Conservation (phyloP, 1,140 invertebrate genomes). For the Procambarus virginalis region DNA sequence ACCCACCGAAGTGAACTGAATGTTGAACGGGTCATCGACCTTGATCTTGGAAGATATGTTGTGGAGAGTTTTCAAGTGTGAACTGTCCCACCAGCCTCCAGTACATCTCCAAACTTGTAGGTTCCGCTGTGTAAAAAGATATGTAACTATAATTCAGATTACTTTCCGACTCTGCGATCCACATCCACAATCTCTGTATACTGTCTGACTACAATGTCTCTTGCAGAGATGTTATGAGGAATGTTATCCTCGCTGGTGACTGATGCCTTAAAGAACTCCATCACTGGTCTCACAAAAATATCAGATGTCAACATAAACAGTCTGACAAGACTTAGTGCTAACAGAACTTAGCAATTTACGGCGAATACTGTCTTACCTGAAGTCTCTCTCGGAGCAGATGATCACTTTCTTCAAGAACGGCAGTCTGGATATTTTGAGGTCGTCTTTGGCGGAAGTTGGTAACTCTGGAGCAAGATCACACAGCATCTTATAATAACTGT, state of each 20-base stretch:
- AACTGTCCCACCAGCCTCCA: slow-evolving; percentile 70
- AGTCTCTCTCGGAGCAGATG: slow-evolving; percentile 72
- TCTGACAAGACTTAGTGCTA: too few species aligned
- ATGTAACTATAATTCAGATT: not conserved
- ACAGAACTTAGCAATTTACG: too few species aligned
- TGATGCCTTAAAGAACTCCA: too few species aligned
- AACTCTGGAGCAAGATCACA: slow-evolving; percentile 75
- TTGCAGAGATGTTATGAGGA: too few species aligned
- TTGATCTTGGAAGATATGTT: slow-evolving; percentile 6
- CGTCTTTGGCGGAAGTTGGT: slow-evolving; percentile 64
- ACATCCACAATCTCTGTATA: too few species aligned
- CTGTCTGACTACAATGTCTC: too few species aligned
- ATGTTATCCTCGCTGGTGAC: too few species aligned
- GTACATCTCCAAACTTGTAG: slow-evolving; percentile 73
- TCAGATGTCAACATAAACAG: too few species aligned
- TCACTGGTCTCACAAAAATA: too few species aligned
- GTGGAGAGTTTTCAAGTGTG: slow-evolving; percentile 1
- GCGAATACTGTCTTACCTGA: slow-evolving; percentile 67
- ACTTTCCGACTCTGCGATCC: too few species aligned
- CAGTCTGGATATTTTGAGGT: slow-evolving; percentile 71
- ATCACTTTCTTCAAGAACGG: slow-evolving; percentile 73
- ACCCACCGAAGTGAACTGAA: slow-evolving; percentile 92
- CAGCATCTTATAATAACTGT: slow-evolving; percentile 83
- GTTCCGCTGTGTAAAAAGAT: slow-evolving; percentile 71
- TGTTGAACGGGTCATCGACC: slow-evolving; percentile 71